Evolutionary conservation across 2,797 vertebrate genomes (phyloP).

Genomic region (Aulostomus chinensis): DNA sequence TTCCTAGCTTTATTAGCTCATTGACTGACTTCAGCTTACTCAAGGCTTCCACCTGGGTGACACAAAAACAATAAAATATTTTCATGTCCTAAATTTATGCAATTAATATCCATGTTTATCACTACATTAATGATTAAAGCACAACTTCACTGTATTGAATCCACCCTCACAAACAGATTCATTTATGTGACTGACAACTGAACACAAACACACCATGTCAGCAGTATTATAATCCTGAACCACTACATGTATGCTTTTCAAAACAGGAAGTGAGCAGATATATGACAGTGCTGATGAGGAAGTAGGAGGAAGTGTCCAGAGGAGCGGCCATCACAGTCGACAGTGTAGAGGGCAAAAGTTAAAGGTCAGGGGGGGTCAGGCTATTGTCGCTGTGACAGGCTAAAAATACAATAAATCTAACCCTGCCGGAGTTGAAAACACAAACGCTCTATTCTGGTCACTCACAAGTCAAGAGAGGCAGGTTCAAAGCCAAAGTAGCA

Average conservation of each 20-base stretch:
- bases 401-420: conserved; percentile 44
- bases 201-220: conserved; percentile 9
- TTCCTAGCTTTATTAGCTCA: conserved; percentile 93
- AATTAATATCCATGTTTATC: not conserved
- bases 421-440: conserved; percentile 8
- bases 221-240: not conserved
- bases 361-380: conserved; percentile 30
- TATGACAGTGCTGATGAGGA: conserved; percentile 48
- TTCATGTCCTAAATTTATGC: too few relatives aligned
- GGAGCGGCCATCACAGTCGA: conserved; percentile 37
- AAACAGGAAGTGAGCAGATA: conserved; percentile 59
- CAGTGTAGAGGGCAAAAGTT: conserved; percentile 31
- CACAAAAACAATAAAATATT: not conserved
- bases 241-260: conserved; percentile 9
- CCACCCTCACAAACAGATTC: too few relatives aligned
- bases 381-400: conserved; percentile 20
- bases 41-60: conserved; percentile 91
- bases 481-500: too few relatives aligned
- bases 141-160: not conserved
- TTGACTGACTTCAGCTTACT: conserved; percentile 97
- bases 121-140: not conserved
- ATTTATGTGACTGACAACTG: not conserved
- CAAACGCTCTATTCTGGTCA: not conserved
- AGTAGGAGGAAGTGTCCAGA: conserved; percentile 40
- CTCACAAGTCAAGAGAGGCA: too few relatives aligned